Evolutionary conservation across 1,140 invertebrate genomes (phyloP), one percentile per base, ranked within the genome.

Genomic region (Drosophila ohnishii): DNA sequence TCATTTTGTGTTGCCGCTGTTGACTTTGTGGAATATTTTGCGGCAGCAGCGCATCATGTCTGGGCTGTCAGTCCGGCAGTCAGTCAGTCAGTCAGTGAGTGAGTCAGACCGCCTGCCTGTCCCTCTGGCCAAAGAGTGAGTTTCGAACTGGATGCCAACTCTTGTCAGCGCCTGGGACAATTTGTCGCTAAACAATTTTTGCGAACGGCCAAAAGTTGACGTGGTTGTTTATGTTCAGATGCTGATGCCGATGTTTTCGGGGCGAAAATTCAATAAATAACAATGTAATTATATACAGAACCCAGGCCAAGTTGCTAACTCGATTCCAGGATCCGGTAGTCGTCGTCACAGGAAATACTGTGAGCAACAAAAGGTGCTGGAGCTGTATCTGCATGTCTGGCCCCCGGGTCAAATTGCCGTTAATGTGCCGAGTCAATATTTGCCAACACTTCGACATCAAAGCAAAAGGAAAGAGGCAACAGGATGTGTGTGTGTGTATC

Each of bases 151-250:
- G 61, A 39, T 66, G 25, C 70, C n/a, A 55, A 48, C 72, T 42
- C 73, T 69, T 77, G 83, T 86, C 84, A 87, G 61, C 79, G 83
- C 58, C 79, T 83, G 71, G 64, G 80, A 87, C 83, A 87, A 87
- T 87, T 87, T 87, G 83, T 87, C 84, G 83, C 84, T 87, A 86
- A 86, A 86, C 79, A 87, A 86, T 86, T 86, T 86, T 67, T 61
- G 37, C 13, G 70, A 35, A 42, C 16, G 47, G 65, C 45, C 63
- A 58, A 60, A 75, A 87, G 70, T 85, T 85, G 81, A 62, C 59
- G 75, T 55, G 32, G 51, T 81, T 81, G 74, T 74, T 76, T 64
- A 59, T 83, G 73, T 55, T 35, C 32, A 13, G 19, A 14, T 22
- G 32, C 28, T 48, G 53, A 13, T 61, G 45, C 28, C 11, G 25